A percentile compares a stretch with the other conserved stretches of the same genome.
phyloP scores from a whole-genome alignment of 92 coral and sea anemone genomes.

The Chrysogorgia sp. region DNA sequence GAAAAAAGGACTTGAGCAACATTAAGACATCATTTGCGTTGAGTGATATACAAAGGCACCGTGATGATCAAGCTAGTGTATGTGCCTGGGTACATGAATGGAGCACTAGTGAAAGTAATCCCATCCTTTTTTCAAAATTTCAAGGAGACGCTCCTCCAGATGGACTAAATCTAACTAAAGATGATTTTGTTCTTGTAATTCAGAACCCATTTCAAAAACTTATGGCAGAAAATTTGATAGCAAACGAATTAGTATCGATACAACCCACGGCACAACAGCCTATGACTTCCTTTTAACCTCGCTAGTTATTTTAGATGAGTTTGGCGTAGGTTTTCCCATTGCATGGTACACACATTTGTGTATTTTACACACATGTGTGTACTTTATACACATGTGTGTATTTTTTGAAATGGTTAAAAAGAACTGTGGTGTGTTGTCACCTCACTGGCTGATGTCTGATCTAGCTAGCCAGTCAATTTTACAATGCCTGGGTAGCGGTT shows the following conservation, averaged over 20 bases:
- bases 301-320: constrained; percentile 41
- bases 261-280: constrained; percentile 33
- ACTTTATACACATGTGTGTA: constrained; percentile 17
- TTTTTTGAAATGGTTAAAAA: constrained; percentile 51
- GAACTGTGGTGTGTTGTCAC: no score
- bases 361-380: no score
- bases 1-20: constrained; percentile 58
- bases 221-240: constrained; percentile 29
- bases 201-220: constrained; percentile 50
- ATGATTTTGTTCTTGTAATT: no score
- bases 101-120: constrained; percentile 44
- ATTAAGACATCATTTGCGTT: constrained; percentile 59
- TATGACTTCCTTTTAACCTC: constrained; percentile 54
- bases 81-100: constrained; percentile 61
- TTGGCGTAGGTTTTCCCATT: constrained; percentile 48
- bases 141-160: constrained; percentile 58
- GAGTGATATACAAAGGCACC: constrained; percentile 47
- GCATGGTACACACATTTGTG: no score
- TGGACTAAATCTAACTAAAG: constrained; percentile 38
- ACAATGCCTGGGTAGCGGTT: constrained; percentile 53
- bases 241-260: constrained; percentile 41
- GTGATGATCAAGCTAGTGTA: constrained; percentile 63
- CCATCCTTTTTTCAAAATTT: constrained; percentile 53
- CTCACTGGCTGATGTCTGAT: no score
- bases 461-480: constrained; percentile 42